Base-by-base conservation (phyloP, 2,888 invertebrate genomes). In the Amiota communis region DNA sequence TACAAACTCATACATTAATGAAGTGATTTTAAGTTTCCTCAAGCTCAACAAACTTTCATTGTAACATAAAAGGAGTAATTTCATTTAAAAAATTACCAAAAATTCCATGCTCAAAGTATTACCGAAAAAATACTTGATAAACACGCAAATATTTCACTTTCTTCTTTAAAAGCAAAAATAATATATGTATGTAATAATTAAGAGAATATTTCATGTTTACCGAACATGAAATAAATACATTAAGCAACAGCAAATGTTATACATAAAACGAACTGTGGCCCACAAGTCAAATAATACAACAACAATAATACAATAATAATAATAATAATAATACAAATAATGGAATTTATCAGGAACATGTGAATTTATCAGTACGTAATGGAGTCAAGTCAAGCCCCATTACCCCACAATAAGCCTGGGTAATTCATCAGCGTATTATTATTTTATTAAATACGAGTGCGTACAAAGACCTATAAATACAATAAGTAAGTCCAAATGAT, bases 341-440 rank as follows among this genome's bases (percentile, higher is more conserved):
- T 8, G 12, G 11, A 13, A 8, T 15, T 17, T 15, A 65, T 36
- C 15, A 65, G 9, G n/a, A 48, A 65, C 48, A 65, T 48, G 48
- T 48, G 48, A 15, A 65, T 49, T 65, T 48, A 36, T 36, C 36
- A 36, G 36, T 36, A 36, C 36, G 36, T 6, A 36, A 36, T 36
- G 36, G 36, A 36, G 36, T 36, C 36, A 36, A 36, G 36, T 65
- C 65, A 65, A 68, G 23, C 51, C 68, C 53, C 23, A 67, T n/a
- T 46, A n/a, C 48, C 68, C 53, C 53, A 17, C 65, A 13, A 53
- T 68, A 20, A 36, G 53, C 51, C 68, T 17, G 53, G 15, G 65
- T 65, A 65, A 65, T 65, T 17, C 65, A 65, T 65, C 65, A 65
- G 17, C 65, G 65, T 48, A 65, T 65, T 65, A 65, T 65, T 59